Base-by-base conservation (phyloP, 92 coral and sea anemone species). In the Umimayanthus chanpuru region DNA sequence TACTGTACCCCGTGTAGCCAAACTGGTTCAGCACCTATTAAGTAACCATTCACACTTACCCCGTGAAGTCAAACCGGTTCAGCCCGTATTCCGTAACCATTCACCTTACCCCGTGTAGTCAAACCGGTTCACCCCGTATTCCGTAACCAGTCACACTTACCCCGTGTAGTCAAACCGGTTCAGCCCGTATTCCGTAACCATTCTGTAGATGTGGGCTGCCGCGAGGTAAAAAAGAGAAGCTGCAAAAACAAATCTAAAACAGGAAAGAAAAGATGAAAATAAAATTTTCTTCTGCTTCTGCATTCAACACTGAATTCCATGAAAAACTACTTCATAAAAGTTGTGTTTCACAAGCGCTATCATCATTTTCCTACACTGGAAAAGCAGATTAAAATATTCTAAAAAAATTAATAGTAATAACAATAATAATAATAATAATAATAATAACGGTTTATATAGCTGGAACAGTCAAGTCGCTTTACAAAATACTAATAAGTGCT, bases 41-140 rank as follows among this genome's bases (percentile, higher is more conserved):
- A 47, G 12, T 47, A 47, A 23, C 30, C 40, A 16, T 4, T 12
- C 50, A 30, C 2, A 77, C 86, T 82, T 47, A 82, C 86, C 86
- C 76, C 20, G 86, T 81, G 86, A 66, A 81, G 76, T 81, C 86
- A 65, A 81, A 81, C 86, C 76, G 32, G 86, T 81, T 81, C 38
- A 47, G 11, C 53, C 53, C 14, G 12, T 47, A 47, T 47, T 10
- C 8, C 8, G 14, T 8, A 66, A 21, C 29, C 38, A 14, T 11
- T 9, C 25, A 28, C 5, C 86, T 81, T 43, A 81, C 86, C 86
- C 76, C n/a, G 76, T 81, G 61, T 81, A 81, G 76, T 81, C 86
- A 65, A 81, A 81, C 76, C 76, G 20, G 86, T 81, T 81, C 38
- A 47, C 0, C 11, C 53, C 9, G 0, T 47, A 47, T 3, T 9